Percentiles rank a stretch among this genome's conserved stretches.
phyloP scores from a whole-genome alignment of 2,113 vertebrate species.

The Girardinichthys multiradiatus region DNA sequence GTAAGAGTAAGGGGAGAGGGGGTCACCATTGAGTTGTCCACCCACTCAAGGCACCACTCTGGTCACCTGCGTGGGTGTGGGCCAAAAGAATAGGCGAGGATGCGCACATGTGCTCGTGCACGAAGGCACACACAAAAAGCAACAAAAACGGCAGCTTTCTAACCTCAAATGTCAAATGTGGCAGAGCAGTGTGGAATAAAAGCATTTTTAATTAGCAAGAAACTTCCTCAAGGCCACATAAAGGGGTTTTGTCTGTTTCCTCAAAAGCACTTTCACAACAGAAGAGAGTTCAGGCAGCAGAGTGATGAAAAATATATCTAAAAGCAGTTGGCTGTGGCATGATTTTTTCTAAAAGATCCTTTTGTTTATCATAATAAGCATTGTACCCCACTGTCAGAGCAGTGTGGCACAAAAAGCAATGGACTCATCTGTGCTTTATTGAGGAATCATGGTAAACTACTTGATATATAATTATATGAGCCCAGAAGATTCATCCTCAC shows the following conservation, averaged over 20 bases:
- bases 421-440: constrained; percentile 52
- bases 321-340: constrained; percentile 47
- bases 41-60: constrained; percentile 67
- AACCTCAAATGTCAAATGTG: constrained; percentile 43
- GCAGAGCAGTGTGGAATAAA: constrained; percentile 40
- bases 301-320: constrained; percentile 38
- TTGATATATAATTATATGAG: constrained; percentile 70
- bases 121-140: constrained; percentile 19
- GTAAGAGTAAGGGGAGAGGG: constrained; percentile 29
- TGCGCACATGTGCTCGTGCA: constrained; percentile 9
- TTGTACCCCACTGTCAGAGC: constrained; percentile 53
- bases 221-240: constrained; percentile 51
- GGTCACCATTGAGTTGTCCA: constrained; percentile 74
- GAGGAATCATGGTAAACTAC: constrained; percentile 50
- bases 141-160: constrained; percentile 29
- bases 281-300: constrained; percentile 23
- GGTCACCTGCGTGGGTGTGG: constrained; percentile 76
- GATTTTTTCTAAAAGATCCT: constrained; percentile 10
- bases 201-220: constrained; percentile 54
- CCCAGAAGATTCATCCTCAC: constrained; percentile 58
- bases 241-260: constrained; percentile 36
- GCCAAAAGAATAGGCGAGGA: constrained; percentile 50
- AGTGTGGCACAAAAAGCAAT: constrained; percentile 50
- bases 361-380: constrained; percentile 61
- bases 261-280: constrained; percentile 45